Percentiles rank a stretch among this genome's conserved stretches.
phyloP scores from a whole-genome alignment of 2,888 invertebrate genomes.

The Meandrusa payeni region DNA sequence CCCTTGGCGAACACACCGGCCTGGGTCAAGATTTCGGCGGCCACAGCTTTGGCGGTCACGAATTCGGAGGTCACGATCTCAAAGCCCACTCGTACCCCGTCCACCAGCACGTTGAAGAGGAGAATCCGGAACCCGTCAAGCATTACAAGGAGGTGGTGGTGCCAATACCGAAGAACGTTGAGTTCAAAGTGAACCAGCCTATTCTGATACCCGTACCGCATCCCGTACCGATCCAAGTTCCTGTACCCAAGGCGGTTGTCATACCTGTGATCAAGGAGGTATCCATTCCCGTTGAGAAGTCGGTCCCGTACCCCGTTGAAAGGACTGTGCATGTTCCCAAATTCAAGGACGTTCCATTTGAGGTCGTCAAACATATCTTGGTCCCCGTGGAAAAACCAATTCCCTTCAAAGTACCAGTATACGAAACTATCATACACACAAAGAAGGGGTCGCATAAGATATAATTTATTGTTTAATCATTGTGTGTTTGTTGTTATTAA shows the following conservation, averaged over 20 bases:
- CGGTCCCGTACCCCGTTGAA: conserved; percentile 86
- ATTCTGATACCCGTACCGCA: conserved; percentile 82
- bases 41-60: conserved; percentile 52
- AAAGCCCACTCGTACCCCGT: conserved; percentile 77
- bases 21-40: conserved; percentile 34
- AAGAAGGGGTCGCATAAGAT: conserved; percentile 79
- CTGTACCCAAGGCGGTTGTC: conserved; percentile 85
- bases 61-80: conserved; percentile 54
- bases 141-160: conserved; percentile 85
- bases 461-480: conserved; percentile 32
- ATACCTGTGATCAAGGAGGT: conserved; percentile 86
- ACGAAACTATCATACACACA: conserved; percentile 86
- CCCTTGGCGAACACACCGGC: conserved; percentile 13
- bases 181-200: conserved; percentile 80
- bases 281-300: conserved; percentile 85
- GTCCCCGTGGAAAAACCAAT: conserved; percentile 85
- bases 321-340: conserved; percentile 83
- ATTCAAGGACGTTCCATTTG: conserved; percentile 85
- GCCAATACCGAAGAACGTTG: conserved; percentile 82
- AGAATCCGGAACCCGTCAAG: conserved; percentile 84
- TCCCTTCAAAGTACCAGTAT: conserved; percentile 86
- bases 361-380: conserved; percentile 84
- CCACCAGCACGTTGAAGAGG: conserved; percentile 84
- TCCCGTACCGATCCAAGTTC: conserved; percentile 85
- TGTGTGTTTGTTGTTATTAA: conserved; percentile 14